These are phyloP conservation scores for Xiphias gladius DNA, from an alignment of 2,113 vertebrate species.

Conservation along the genomic window DNA sequence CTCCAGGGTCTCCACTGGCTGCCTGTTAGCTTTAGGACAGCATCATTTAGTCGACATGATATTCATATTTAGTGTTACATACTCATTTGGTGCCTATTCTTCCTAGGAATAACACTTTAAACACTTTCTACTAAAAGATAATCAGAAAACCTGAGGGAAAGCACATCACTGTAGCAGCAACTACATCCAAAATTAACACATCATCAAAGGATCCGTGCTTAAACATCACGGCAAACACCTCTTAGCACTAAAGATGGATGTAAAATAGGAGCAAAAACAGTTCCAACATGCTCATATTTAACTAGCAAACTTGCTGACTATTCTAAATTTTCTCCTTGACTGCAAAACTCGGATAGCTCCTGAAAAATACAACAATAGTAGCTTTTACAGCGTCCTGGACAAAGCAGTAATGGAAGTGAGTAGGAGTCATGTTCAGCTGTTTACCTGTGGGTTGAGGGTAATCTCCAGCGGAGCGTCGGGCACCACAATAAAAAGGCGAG, in stretches of 20 bases:
- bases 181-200: no score
- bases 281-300: no score
- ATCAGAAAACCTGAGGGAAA: not conserved
- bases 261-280: not conserved
- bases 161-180: not conserved
- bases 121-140: not conserved
- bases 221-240: no score
- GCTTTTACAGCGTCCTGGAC: not conserved
- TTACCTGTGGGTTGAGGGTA: conserved; percentile 93
- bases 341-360: not conserved
- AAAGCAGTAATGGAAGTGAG: not conserved
- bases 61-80: no score
- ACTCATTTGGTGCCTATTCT: not conserved
- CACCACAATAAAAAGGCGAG: conserved; percentile 94
- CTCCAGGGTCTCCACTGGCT: no score
- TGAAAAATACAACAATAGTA: not conserved
- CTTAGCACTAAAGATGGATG: not conserved
- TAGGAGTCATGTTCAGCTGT: not conserved
- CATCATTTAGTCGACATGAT: no score
- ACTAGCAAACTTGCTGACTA: not conserved
- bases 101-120: not conserved
- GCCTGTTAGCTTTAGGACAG: no score
- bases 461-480: conserved; percentile 96
- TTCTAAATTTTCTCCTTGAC: not conserved
- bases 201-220: no score